phyloP scores from a whole-genome alignment of 2,797 vertebrate genomes.

The Valencia hispanica region DNA sequence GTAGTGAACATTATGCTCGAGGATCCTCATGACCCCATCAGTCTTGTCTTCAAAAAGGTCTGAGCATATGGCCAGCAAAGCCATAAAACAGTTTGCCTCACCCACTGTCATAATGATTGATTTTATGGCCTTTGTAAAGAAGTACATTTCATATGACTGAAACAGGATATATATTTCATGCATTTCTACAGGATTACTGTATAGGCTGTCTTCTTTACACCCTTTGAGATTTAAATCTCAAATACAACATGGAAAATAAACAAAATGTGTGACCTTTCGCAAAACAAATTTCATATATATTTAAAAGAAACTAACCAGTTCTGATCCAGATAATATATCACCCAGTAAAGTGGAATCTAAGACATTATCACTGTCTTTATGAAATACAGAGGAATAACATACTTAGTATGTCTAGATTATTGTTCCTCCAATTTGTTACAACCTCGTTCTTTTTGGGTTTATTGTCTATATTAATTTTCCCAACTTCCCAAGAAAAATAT shows the following conservation, averaged over 20 bases:
- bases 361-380: neutral
- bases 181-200: neutral
- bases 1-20: conserved; percentile 25
- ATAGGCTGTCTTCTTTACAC: neutral
- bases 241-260: neutral
- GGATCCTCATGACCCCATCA: conserved; percentile 31
- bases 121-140: conserved; percentile 15
- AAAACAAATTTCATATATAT: neutral
- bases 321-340: neutral
- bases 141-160: conserved; percentile 3
- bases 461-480: neutral
- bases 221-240: neutral
- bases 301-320: neutral
- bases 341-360: neutral
- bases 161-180: neutral
- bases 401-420: neutral
- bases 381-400: neutral
- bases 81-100: conserved; percentile 1
- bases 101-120: conserved; percentile 8
- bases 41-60: conserved; percentile 37
- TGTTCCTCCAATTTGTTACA: neutral
- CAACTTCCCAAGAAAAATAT: neutral
- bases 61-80: conserved; percentile 40
- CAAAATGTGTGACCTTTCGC: neutral
- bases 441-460: neutral